Evolutionary conservation across 2,113 vertebrate genomes (phyloP), one percentile per base, ranked within the genome.

Genomic region (Nymphicus hollandicus): DNA sequence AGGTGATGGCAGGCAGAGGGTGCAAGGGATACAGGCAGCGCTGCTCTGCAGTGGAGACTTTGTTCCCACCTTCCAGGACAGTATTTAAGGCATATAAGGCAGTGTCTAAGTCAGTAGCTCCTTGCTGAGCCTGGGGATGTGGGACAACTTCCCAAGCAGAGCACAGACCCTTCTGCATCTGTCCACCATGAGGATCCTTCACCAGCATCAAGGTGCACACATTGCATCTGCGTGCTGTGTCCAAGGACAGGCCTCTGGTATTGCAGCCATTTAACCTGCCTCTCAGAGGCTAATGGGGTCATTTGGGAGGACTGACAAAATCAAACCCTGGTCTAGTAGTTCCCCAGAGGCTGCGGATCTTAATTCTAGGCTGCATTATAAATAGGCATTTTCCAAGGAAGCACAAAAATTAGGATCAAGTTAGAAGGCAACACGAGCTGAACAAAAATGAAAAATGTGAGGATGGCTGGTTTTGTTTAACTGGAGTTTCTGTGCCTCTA

Each of bases 151-250:
- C 44, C 47, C 4, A 0, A 44, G 47, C 15, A 56, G 43, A 39
- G 28, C 27, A 11, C 23, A 46, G 56, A 39, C 16, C 29, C 33
- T 60, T 22, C 24, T 76, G 22, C 1, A 1, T 29, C 31, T 10
- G 1, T 29, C 37, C 2, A 7, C 1, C 17, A 7, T 0, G 0
- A 63, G 43, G 35, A 85, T 46, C 52, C 41, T 24, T 69, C 27
- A 22, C 20, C 29, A 3, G 0, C 18, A 11, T 11, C 27, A 1
- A 41, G 49, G 60, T 22, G 37, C 3, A 0, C 17, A 5, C 0
- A 2, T 58, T 33, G 24, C 18, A 28, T 17, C 20, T 33, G 44
- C 70, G 24, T 0, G 0, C n/a, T 1, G 2, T 1, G 2, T 7
- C 82, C 8, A 1, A 39, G 41, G 44, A 44, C 5, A 24, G 25